Evolutionary conservation across 2,888 invertebrate genomes (phyloP).

Genomic region (Parnassius mnemosyne): DNA sequence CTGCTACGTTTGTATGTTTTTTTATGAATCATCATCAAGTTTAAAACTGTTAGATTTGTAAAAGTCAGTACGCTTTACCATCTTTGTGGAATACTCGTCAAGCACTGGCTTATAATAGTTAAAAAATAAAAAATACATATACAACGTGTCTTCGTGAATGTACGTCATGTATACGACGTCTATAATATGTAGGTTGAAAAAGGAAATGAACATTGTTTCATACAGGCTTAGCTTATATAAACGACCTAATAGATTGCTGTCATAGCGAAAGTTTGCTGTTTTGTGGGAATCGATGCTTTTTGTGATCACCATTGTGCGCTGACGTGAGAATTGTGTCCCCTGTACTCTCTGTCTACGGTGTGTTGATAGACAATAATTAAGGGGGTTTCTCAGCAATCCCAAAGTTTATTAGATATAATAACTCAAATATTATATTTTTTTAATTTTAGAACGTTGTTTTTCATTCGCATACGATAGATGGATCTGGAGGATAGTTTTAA

Average conservation of each 20-base stretch:
- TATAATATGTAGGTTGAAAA: slow-evolving; percentile 36
- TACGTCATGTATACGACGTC: background rate
- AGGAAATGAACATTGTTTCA: slow-evolving; percentile 38
- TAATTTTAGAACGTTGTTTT: too few species aligned
- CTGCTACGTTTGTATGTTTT: too few species aligned
- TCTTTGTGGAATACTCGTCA: too few species aligned
- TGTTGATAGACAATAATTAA: slow-evolving; percentile 2
- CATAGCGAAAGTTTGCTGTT: slow-evolving; percentile 56
- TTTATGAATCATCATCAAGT: too few species aligned
- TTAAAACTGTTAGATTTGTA: too few species aligned
- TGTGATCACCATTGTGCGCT: slow-evolving; percentile 34
- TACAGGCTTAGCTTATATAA: slow-evolving; percentile 40
- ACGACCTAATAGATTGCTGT: slow-evolving; percentile 53
- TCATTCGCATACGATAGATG: too few species aligned
- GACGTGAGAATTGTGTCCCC: slow-evolving; percentile 32
- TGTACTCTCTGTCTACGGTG: background rate
- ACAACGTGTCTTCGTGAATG: background rate
- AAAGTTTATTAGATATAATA: too few species aligned
- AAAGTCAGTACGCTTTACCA: too few species aligned
- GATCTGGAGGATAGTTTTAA: too few species aligned
- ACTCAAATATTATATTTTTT: too few species aligned
- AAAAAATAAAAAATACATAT: background rate
- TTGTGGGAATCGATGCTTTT: slow-evolving; percentile 58
- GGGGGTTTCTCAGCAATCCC: too few species aligned
- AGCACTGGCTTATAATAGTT: background rate